phyloP scores from a whole-genome alignment of 1,140 invertebrate genomes.

The Melitaea cinxia region DNA sequence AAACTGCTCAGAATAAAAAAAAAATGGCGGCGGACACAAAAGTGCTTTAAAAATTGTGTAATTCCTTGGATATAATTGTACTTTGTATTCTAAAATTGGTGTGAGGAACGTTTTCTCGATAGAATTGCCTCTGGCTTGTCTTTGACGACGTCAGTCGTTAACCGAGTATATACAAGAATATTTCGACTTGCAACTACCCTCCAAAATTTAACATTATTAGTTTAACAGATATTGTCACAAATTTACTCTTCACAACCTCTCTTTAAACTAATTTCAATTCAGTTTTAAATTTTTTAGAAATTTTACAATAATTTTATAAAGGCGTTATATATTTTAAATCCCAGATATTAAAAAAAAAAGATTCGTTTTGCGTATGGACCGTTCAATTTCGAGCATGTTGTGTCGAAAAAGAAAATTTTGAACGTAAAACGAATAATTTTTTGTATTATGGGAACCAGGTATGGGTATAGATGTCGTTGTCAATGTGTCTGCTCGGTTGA shows the following conservation, averaged over 20 bases:
- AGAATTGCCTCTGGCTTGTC: conserved; percentile 19
- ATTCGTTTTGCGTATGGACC: too few relatives aligned
- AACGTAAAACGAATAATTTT: too few relatives aligned
- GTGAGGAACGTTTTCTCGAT: conserved; percentile 1
- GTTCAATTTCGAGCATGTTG: too few relatives aligned
- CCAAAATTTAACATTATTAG: not conserved
- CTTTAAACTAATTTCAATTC: too few relatives aligned
- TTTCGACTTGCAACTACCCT: not conserved
- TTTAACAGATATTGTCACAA: too few relatives aligned
- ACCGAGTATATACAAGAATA: conserved; percentile 2
- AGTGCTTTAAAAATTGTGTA: conserved; percentile 28
- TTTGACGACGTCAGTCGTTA: conserved; percentile 13
- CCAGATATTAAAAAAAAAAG: too few relatives aligned
- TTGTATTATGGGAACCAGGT: not conserved
- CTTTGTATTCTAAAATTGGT: conserved; percentile 9
- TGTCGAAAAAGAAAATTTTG: too few relatives aligned
- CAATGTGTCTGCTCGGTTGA: not conserved
- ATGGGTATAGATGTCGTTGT: not conserved
- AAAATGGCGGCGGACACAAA: conserved; percentile 12
- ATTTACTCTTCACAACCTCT: too few relatives aligned
- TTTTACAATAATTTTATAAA: too few relatives aligned
- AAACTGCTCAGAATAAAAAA: conserved; percentile 44
- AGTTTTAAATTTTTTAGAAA: too few relatives aligned
- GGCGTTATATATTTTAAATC: too few relatives aligned
- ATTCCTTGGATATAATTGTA: conserved; percentile 9